phyloP scores from a whole-genome alignment of 2,888 invertebrate genomes.

The Dascillus cervinus region DNA sequence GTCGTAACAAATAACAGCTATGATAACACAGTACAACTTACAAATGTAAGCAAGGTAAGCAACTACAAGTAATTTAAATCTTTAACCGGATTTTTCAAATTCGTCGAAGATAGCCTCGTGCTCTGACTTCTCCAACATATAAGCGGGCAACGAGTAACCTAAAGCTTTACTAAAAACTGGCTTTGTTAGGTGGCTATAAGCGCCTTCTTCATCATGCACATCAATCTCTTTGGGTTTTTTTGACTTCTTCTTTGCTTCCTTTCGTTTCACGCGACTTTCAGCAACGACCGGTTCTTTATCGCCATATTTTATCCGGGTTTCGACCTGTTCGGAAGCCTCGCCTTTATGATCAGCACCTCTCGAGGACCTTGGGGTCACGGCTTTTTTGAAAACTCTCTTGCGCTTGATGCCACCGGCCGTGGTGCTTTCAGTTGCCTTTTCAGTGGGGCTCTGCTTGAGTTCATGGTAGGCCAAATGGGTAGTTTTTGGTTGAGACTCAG shows the following conservation, averaged over 20 bases:
- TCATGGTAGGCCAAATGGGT: conserved; percentile 61
- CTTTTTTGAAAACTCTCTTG: conserved; percentile 8
- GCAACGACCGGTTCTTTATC: conserved; percentile 6
- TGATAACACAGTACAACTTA: too few species aligned
- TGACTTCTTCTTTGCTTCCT: conserved; percentile 3
- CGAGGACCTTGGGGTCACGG: conserved; percentile 3
- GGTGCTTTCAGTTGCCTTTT: conserved; percentile 31
- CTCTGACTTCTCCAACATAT: conserved; percentile 60
- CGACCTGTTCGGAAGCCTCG: conserved; percentile 15
- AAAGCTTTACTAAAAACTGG: conserved; percentile 56
- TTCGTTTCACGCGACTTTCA: conserved; percentile 8
- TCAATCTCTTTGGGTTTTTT: conserved; percentile 10
- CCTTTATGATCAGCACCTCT: conserved; percentile 15
- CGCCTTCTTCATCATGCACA: conserved; percentile 50
- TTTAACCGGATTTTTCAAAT: too few species aligned
- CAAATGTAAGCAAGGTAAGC: too few species aligned
- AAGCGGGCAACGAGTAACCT: conserved; percentile 58
- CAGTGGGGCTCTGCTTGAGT: conserved; percentile 49
- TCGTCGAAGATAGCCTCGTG: conserved; percentile 59
- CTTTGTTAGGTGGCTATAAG: conserved; percentile 59
- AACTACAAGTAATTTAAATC: too few species aligned
- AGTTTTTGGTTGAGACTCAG: conserved; percentile 57
- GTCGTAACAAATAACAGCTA: too few species aligned
- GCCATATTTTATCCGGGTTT: conserved; percentile 9
- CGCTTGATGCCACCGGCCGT: conserved; percentile 1